Evolutionary conservation across 2,888 invertebrate genomes (phyloP).

Genomic region (Himalopsyche anomala): DNA sequence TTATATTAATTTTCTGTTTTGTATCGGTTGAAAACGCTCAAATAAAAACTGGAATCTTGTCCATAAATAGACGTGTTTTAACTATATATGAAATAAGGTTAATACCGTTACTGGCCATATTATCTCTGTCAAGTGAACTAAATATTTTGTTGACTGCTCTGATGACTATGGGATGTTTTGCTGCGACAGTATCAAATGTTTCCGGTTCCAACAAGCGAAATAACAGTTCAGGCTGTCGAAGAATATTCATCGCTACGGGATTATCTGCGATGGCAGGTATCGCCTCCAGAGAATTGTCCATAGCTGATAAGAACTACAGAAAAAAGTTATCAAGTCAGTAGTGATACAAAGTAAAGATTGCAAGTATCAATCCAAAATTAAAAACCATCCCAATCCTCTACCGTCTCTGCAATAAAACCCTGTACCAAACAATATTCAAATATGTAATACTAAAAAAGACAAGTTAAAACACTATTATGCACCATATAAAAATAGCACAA

Average conservation of each 20-base stretch:
- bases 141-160: constrained; percentile 72
- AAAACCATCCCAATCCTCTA: no score
- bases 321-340: no score
- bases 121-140: constrained; percentile 9
- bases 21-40: no score
- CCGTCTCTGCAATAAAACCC: no score
- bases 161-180: constrained; percentile 79
- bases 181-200: constrained; percentile 77
- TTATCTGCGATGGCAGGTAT: constrained; percentile 80
- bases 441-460: no score
- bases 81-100: constrained; percentile 7
- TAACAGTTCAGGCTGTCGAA: constrained; percentile 82
- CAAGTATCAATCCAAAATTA: no score
- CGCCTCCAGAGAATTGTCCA: constrained; percentile 79
- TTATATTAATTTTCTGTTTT: no score
- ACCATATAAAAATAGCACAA: no score
- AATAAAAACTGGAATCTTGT: no score
- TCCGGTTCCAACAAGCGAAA: constrained; percentile 78
- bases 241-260: constrained; percentile 80
- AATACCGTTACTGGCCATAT: neutral
- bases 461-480: no score
- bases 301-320: constrained; percentile 9
- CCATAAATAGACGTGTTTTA: neutral
- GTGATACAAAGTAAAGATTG: no score
- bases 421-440: no score